Evolutionary conservation across 2,113 vertebrate species (phyloP), one percentile per base, ranked within the genome.

Genomic region (Enhydra lutris): DNA sequence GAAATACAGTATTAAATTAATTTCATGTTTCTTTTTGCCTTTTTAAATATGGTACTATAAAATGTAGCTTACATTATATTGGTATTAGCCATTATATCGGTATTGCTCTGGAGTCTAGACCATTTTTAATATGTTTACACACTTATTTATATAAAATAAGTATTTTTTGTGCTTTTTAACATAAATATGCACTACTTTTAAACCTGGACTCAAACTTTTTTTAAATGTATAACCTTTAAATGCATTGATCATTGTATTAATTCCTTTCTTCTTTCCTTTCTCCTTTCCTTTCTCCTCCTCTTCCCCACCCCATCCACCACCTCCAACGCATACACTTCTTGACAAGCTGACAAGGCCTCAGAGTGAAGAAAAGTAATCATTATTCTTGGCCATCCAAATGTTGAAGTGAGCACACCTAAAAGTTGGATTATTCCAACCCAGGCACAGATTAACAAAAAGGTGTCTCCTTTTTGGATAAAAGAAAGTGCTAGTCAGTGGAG

Each of bases 1-100:
- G 91, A 94, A 97, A 85, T 94, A 57, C 17, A 89, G 7, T 69
- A 83, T n/a, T 89, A 91, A 59, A 61, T 91, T 92, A 87, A 98
- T 81, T 93, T 82, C 31, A 71, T 59, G 29, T n/a, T 91, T 92
- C 31, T 94, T 74, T 85, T 91, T 34, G 50, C 10, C 39, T 34
- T 86, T 78, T 71, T 7, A 18, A 45, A 67, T 91, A 20, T 34
- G 63, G 18, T 85, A 91, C 63, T 85, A 79, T 47, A 84, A 76
- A 91, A 91, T 92, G 39, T 57, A 59, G 47, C 57, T 96, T 18
- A 91, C 1, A 36, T 39, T 85, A 34, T 45, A 34, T 81, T 93
- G 91, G n/a, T 85, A 52, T 52, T 59, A 45, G 52, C 81, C 11
- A 94, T 50, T 50, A 50, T 50, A 50, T 50, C 47, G 47, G 59